Evolutionary conservation across 2,888 invertebrate genomes (phyloP), one percentile per base, ranked within the genome.

Genomic region (Eurytoma californica): DNA sequence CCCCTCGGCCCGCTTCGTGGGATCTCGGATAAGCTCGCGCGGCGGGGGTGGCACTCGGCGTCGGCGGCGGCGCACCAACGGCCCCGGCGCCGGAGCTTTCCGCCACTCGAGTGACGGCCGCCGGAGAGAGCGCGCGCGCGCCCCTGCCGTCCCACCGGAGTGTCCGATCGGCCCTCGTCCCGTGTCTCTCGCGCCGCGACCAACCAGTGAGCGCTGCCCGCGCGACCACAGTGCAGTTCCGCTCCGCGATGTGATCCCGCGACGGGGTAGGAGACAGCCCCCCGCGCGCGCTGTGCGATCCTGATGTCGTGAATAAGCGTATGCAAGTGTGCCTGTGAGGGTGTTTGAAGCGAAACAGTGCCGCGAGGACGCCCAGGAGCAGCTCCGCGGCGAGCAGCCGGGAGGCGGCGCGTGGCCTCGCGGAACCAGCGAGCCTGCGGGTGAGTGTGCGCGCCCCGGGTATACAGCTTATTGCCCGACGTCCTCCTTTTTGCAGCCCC

Each of bases 51-150:
- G 51, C 47, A 30, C 30, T 7, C 51, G 85, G 84, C 85, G n/a
- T n/a, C n/a, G 83, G 83, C 80, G 83, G 82, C 83, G 83, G 84
- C 83, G 83, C 82, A 74, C 77, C 74, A 79, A 83, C 16, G 57
- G 30, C 30, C n/a, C 30, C 30, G 16, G 61, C 61, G 28, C 49
- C 60, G 39, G 58, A 58, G 58, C 70, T 83, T 81, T 83, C 81
- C 83, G 82, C 75, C 83, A 86, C 84, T 87, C 86, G 86, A 83
- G 85, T 83, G 83, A 82, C 82, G 80, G 85, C 85, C 82, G 81
- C 67, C 82, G 82, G 70, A 72, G 84, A 79, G 74, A 80, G 84
- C 83, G 80, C 70, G 80, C 72, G 75, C 65, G 68, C 14, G 70
- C 77, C 30, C 49, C 47, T 28, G 49, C 28, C 53, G 65, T 58